A percentile compares a stretch with the other conserved stretches of the same genome.
Conservation (phyloP, 1,140 invertebrate species). For the Hormaphis cornu region DNA sequence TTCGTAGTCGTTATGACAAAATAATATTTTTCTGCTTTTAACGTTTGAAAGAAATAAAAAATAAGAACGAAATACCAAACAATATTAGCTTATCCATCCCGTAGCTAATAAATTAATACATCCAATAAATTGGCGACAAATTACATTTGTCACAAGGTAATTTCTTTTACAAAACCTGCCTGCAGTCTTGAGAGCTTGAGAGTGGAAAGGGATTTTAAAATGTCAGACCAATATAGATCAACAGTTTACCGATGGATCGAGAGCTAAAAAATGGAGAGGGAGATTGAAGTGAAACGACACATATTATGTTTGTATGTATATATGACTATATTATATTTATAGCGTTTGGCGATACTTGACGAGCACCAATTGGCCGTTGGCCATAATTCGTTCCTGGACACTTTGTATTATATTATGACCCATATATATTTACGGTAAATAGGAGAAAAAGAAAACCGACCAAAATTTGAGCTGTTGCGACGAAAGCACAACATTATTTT, state of each 20-base stretch:
- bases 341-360: slow-evolving; percentile 25
- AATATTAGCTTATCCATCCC: no score
- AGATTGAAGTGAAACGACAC: slow-evolving; percentile 4
- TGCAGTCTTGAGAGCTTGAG: no score
- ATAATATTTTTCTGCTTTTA: no score
- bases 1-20: no score
- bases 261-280: not conserved
- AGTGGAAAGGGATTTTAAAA: not conserved
- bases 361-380: not conserved
- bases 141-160: no score
- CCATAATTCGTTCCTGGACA: slow-evolving; percentile 16
- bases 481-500: no score
- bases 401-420: not conserved
- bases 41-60: no score
- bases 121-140: no score
- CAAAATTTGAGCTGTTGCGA: not conserved
- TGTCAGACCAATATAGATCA: not conserved
- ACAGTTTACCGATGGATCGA: not conserved
- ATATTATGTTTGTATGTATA: not conserved
- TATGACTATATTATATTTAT: slow-evolving; percentile 10
- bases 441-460: not conserved
- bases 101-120: no score
- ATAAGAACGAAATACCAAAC: no score
- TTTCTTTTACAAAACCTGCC: no score
- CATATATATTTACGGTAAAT: not conserved